phyloP scores from a whole-genome alignment of 2,797 vertebrate species.

The Crenuchus spilurus region DNA sequence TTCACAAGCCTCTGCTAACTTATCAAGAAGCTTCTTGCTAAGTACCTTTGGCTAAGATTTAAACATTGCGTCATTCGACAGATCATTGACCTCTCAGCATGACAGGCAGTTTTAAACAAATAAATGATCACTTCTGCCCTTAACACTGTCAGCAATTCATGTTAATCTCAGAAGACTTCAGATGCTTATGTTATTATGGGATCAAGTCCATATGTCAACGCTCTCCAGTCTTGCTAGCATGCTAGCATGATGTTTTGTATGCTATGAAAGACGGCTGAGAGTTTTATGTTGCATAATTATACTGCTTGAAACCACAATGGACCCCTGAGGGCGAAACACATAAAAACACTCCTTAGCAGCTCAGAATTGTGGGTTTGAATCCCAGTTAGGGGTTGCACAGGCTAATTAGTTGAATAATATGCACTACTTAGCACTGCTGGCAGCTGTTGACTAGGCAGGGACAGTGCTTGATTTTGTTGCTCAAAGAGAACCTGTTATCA shows the following conservation, averaged over 20 bases:
- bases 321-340: constrained; percentile 5
- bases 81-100: neutral
- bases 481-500: too few species aligned
- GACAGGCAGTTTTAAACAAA: neutral
- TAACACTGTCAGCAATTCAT: neutral
- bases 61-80: neutral
- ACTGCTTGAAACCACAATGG: neutral
- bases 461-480: too few species aligned
- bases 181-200: neutral
- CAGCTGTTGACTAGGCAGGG: too few species aligned
- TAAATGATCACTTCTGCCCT: neutral
- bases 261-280: neutral
- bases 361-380: neutral
- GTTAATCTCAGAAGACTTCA: neutral
- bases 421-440: too few species aligned
- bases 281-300: constrained; percentile 19
- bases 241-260: neutral
- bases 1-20: neutral
- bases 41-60: neutral
- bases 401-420: too few species aligned
- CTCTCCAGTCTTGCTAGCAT: neutral
- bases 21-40: neutral
- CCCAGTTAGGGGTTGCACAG: neutral
- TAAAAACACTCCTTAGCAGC: neutral
- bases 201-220: constrained; percentile 17